Percentiles rank a stretch among this genome's conserved stretches.
These are phyloP conservation scores for Malthinus flaveolus DNA, from an alignment of 2,888 invertebrate genomes.

Conservation along the genomic window DNA sequence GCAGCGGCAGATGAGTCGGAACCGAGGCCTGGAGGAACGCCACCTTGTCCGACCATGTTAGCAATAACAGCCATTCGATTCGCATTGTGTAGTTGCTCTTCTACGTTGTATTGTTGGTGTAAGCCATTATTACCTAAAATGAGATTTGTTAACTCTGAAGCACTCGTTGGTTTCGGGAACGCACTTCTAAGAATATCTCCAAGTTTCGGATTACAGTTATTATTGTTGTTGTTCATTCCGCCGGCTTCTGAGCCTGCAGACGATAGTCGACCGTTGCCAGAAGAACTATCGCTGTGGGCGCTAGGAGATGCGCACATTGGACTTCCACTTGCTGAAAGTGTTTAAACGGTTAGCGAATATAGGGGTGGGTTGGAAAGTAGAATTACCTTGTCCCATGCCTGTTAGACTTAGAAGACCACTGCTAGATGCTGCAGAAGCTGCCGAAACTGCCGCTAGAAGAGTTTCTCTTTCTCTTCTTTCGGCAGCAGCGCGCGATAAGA, in stretches of 20 bases:
- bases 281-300: slow-evolving; percentile 84
- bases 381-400: slow-evolving; percentile 46
- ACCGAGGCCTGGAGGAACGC: slow-evolving; percentile 60
- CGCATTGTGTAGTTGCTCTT: slow-evolving; percentile 60
- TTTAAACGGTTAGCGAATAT: not conserved
- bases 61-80: slow-evolving; percentile 74
- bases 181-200: slow-evolving; percentile 56
- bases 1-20: slow-evolving; percentile 58
- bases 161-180: slow-evolving; percentile 23
- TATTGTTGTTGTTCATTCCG: slow-evolving; percentile 70
- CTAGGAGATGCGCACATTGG: slow-evolving; percentile 81
- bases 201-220: slow-evolving; percentile 64
- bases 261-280: slow-evolving; percentile 76
- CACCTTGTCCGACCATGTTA: slow-evolving; percentile 65
- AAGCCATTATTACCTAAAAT: slow-evolving; percentile 60
- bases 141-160: not conserved
- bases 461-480: slow-evolving; percentile 84
- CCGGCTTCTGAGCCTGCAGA: slow-evolving; percentile 80
- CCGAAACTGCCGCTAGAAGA: slow-evolving; percentile 63
- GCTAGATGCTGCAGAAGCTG: slow-evolving; percentile 61
- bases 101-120: slow-evolving; percentile 66
- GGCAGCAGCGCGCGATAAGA: slow-evolving; percentile 86
- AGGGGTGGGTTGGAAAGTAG: not conserved
- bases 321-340: slow-evolving; percentile 56
- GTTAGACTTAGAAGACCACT: slow-evolving; percentile 63